Base-by-base conservation (phyloP, 2,113 vertebrate genomes). In the Heterotis niloticus region DNA sequence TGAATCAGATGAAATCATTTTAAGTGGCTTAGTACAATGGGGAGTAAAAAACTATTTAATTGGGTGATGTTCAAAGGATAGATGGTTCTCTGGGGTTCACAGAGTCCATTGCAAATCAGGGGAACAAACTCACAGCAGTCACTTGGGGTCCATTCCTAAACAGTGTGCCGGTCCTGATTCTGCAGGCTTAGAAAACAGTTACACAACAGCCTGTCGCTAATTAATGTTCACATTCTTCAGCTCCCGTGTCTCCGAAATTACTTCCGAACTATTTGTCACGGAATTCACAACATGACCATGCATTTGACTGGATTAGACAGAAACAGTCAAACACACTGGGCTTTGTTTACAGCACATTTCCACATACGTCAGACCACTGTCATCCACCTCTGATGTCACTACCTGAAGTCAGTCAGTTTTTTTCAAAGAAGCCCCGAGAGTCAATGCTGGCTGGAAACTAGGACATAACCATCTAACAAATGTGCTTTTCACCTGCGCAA, bases 171-270 rank as follows among this genome's bases (percentile, higher is more conserved):
- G 34, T 72, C 69, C 69, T 34, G 52, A 51, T 23, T 34, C 69
- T 52, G 5, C 11, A 1, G 69, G 69, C 10, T n/a, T 24, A 51
- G 20, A 51, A 10, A 72, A 72, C 51, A 23, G 69, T 54, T 72
- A 72, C 69, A 72, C 69, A 52, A 72, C 69, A 72, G 23, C 28
- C 24, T 65, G 54, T 11, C 24, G 44, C 56, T 56, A 78, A 78
- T 78, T 70, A 78, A 24, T 18, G 59, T 29, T 28, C 44, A 56
- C 66, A 44, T 70, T 69, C 77, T 68, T 67, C 10, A 26, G 56
- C 54, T 59, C 77, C 17, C 56, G 54, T 67, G 52, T 29, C 77
- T 70, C 11, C 54, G 29, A 54, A 54, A 34, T 70, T 34, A 34
- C 26, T 75, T 70, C 10, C 20, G 52, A 70, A 69, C 64, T 51